These are phyloP conservation scores for Pseudopipra pipra DNA, from an alignment of 2,113 vertebrate genomes.

Conservation along the genomic window DNA sequence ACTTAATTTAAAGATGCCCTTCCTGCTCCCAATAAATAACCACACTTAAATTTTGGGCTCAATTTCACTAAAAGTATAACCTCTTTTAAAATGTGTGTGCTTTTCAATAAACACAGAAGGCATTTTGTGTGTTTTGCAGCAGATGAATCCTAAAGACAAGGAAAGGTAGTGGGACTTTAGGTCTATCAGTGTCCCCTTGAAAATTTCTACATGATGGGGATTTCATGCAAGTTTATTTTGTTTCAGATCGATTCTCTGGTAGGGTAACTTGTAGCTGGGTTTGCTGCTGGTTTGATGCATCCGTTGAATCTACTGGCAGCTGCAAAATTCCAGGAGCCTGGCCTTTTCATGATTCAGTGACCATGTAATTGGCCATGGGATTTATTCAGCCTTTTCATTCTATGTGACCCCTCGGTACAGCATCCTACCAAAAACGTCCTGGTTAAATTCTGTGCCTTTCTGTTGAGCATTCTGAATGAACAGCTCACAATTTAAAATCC, in stretches of 20 bases:
- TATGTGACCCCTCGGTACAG: conserved; percentile 23
- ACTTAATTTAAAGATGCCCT: background rate
- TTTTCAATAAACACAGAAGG: background rate
- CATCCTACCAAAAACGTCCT: background rate
- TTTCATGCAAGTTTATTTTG: background rate
- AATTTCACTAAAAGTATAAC: background rate
- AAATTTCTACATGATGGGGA: background rate
- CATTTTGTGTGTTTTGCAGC: background rate
- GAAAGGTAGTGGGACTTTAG: background rate
- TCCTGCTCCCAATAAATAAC: background rate
- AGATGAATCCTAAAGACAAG: background rate
- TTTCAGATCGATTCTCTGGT: background rate
- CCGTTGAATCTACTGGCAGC: conserved; percentile 55
- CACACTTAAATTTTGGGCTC: background rate
- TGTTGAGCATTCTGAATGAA: background rate
- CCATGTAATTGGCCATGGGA: conserved; percentile 68
- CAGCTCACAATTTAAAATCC: background rate
- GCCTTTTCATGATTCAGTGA: conserved; percentile 68
- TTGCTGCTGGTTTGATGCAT: conserved; percentile 33
- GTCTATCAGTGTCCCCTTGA: background rate
- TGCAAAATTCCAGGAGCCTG: conserved; percentile 63
- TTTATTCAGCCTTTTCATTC: conserved; percentile 67
- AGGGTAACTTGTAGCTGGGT: conserved; percentile 31
- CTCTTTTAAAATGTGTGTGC: rapidly evolving
- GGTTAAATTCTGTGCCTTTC: background rate